Evolutionary conservation across 2,113 vertebrate species (phyloP), one percentile per base, ranked within the genome.

Genomic region (Dryoscopus gambensis): DNA sequence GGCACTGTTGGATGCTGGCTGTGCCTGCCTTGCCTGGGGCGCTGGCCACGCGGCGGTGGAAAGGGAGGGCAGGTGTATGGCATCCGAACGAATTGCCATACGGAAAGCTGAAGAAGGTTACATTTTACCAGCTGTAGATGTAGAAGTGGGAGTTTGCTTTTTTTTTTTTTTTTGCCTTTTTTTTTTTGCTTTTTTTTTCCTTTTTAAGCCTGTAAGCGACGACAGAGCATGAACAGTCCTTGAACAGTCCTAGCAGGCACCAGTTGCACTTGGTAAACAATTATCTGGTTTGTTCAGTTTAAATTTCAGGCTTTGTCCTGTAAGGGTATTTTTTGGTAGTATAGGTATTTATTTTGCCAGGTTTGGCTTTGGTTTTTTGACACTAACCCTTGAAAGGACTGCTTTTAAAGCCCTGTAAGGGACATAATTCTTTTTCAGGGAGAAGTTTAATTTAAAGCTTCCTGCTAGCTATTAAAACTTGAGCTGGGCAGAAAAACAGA

Each of bases 51-150:
- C 15, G 23, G 6, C 73, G 0, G 1, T 0, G 0, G 57, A 2
- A 5, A 6, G 5, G 33, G 40, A 11, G 35, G 19, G 37, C 55
- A 4, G 46, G 46, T 6, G 80, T 30, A 4, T 11, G 16, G 9
- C 53, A 1, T 16, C 59, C 9, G 0, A 15, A 1, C 9, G 0
- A 15, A 1, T 11, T 15, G 70, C 65, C 16, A 0, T 5, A 1
- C 4, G 70, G 6, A 1, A 2, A 75, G 52, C 12, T n/a, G 56
- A 7, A 73, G 56, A 7, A 73, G 24, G 46, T 21, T 57, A 49
- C 18, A 2, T 64, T 47, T 67, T 42, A 17, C 39, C 14, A 12
- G 10, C 39, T 59, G 13, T 17, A 4, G 9, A 37, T 59, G 13
- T 17, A 4, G 9, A 37, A 39, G 27, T 8, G 10, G 15, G 23